These are phyloP conservation scores for Emydura subglobosa DNA, from an alignment of 2,113 vertebrate genomes.

Conservation along the genomic window DNA sequence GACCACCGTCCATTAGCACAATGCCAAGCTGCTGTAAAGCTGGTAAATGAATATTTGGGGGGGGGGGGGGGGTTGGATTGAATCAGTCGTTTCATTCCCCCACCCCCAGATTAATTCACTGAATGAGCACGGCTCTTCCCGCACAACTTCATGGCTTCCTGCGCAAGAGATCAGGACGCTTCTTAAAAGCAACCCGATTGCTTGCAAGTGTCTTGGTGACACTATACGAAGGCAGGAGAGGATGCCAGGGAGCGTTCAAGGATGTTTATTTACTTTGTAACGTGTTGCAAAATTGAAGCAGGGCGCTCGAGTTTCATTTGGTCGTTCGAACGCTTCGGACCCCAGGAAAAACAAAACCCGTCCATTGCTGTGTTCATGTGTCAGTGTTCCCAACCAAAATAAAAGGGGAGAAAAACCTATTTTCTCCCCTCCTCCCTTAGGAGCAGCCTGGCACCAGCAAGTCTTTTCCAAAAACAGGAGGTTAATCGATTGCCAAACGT, in stretches of 20 bases:
- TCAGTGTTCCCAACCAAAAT: conserved; percentile 69
- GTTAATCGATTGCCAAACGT: background rate
- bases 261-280: conserved; percentile 65
- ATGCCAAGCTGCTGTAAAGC: background rate
- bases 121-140: conserved; percentile 17
- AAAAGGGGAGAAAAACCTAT: background rate
- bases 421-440: background rate
- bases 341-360: background rate
- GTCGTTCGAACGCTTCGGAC: conserved; percentile 52
- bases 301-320: conserved; percentile 59
- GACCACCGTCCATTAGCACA: background rate
- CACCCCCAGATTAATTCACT: conserved; percentile 18
- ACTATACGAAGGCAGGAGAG: background rate
- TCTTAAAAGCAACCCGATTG: background rate
- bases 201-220: background rate
- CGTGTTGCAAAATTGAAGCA: conserved; percentile 66
- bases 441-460: background rate
- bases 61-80: background rate
- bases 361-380: conserved; percentile 46
- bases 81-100: conserved; percentile 25
- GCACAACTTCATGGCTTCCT: too few relatives aligned
- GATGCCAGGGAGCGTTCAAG: conserved; percentile 21
- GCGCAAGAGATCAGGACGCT: background rate
- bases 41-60: background rate
- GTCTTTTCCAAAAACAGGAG: background rate